phyloP scores from a whole-genome alignment of 2,113 vertebrate genomes.

The Proterorhinus semilunaris region DNA sequence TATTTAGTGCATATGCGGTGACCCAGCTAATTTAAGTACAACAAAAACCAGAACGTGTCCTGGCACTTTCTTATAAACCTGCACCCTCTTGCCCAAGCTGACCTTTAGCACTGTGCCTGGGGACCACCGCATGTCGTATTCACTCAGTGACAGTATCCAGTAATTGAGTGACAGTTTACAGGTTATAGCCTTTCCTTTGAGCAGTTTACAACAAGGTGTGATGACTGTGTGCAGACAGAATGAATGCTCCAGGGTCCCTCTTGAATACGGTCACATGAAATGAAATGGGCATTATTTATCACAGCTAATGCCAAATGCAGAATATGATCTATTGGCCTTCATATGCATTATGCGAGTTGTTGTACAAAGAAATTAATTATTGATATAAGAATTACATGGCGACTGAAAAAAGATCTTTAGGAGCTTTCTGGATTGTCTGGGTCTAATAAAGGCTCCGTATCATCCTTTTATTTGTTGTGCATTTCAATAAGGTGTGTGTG shows the following conservation, averaged over 20 bases:
- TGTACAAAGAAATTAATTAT: no score
- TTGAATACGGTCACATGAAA: no score
- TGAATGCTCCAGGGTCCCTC: not conserved
- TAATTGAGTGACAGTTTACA: not conserved
- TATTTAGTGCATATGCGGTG: conserved; percentile 40
- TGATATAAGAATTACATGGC: no score
- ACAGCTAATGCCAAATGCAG: not conserved
- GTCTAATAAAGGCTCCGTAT: no score
- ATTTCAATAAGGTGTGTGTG: conserved; percentile 6
- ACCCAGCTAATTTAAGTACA: conserved; percentile 49
- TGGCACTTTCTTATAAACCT: conserved; percentile 33
- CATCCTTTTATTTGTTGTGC: not conserved
- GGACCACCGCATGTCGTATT: not conserved
- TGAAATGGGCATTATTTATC: not conserved
- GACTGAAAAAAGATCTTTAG: no score
- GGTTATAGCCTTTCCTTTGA: not conserved
- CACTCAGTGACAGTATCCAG: not conserved
- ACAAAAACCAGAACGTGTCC: conserved; percentile 18
- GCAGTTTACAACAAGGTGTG: not conserved
- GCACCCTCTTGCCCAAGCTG: conserved; percentile 11
- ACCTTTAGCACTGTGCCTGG: conserved; percentile 4
- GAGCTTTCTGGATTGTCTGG: not conserved
- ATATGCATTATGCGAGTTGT: not conserved
- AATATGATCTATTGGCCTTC: not conserved
- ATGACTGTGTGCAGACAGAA: not conserved